Base-by-base conservation (phyloP, 2,888 invertebrate genomes). In the Malthinus flaveolus region DNA sequence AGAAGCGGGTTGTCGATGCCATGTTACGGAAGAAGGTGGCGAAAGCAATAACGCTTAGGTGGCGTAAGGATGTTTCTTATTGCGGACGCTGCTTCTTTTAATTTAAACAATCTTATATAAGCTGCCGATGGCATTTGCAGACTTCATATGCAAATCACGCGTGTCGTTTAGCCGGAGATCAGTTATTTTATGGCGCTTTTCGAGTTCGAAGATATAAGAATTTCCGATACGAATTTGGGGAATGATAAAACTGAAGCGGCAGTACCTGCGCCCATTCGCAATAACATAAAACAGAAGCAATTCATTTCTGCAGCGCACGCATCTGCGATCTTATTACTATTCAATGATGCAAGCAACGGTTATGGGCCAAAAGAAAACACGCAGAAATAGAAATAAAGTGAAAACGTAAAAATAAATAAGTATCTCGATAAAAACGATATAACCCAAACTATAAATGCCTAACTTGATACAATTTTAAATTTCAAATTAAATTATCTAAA, bases 261-360 rank as follows among this genome's bases (percentile, higher is more conserved):
- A 68, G 70, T 71, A 72, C 70, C 71, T 70, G 70, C 60, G 56
- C 63, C 62, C 56, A 53, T 63, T 58, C 56, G 71, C 73, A 73
- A 74, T 73, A 74, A 73, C 74, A 74, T 74, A 73, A 73, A 73
- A 73, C 72, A 73, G 71, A 73, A 73, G 72, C 73, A 74, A 74
- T 74, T 73, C 74, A 74, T 74, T 74, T 74, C 74, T 74, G 69
- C 70, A 73, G 74, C 73, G 74, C 73, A 76, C 75, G 74, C 75
- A 74, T 73, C 68, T 67, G 71, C 72, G 74, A 75, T 75, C 78
- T 78, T 78, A 78, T 78, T 79, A 78, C 76, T 77, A 79, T 79
- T 79, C 79, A 78, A 78, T 78, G 78, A 76, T 76, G 77, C 78
- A 76, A 72, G 73, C 72, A 71, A 71, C 71, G 68, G 75, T 75